phyloP scores from a whole-genome alignment of 92 coral and sea anemone genomes.

The Porites lobata region DNA sequence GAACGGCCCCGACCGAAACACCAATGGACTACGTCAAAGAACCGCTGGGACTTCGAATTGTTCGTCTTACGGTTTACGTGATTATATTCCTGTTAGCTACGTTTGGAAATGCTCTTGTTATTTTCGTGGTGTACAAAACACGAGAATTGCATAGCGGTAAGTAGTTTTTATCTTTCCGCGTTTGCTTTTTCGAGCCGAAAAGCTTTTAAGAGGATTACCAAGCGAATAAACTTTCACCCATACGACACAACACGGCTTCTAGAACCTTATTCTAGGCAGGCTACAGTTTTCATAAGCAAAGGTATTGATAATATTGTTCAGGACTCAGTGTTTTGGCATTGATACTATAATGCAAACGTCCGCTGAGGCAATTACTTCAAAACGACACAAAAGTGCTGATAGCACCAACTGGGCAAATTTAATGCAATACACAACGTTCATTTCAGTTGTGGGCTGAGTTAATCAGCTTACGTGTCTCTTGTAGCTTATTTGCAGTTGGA shows the following conservation, averaged over 20 bases:
- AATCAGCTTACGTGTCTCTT: background rate
- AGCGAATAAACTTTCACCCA: background rate
- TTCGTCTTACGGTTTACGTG: conserved; percentile 82
- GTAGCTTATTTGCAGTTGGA: no score
- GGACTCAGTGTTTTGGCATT: no score
- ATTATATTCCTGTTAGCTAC: conserved; percentile 92
- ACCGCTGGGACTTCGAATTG: conserved; percentile 87
- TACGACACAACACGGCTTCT: background rate
- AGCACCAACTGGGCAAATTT: background rate
- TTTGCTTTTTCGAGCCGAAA: background rate
- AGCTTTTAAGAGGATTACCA: conserved; percentile 19
- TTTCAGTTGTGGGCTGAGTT: no score
- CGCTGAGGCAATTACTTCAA: no score
- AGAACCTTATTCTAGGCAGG: background rate
- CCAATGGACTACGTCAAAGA: conserved; percentile 47
- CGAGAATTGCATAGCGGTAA: conserved; percentile 92
- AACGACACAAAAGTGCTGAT: background rate
- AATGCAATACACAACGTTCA: background rate
- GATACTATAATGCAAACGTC: background rate
- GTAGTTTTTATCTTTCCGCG: background rate
- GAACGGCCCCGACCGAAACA: background rate
- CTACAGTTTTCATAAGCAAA: background rate
- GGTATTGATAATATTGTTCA: background rate
- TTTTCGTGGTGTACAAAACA: conserved; percentile 96
- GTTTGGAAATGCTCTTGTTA: conserved; percentile 91